Conservation (phyloP, 1,140 invertebrate genomes). For the Trichonephila inaurata region DNA sequence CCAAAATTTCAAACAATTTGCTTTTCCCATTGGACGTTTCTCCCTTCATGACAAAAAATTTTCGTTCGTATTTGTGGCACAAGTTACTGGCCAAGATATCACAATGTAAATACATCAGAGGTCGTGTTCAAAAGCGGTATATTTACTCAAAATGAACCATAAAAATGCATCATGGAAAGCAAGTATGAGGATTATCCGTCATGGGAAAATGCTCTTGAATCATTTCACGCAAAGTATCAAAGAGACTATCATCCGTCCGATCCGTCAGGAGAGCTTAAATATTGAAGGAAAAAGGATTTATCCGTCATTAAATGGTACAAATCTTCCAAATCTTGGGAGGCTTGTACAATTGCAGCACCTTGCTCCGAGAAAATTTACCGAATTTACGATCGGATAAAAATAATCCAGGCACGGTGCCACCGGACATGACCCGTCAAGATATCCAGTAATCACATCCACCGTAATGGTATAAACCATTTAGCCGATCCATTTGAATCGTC, state of each 20-base stretch:
- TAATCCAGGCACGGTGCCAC: constrained; percentile 33
- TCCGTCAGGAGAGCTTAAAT: background rate
- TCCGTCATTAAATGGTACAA: background rate
- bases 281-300: constrained; percentile 6
- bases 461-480: constrained; percentile 41
- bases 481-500: constrained; percentile 36
- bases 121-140: constrained; percentile 24
- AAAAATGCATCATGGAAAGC: background rate
- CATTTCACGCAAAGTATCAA: background rate
- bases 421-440: constrained; percentile 57
- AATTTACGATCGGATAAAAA: constrained; percentile 26
- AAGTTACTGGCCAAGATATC: constrained; percentile 41
- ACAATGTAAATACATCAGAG: background rate
- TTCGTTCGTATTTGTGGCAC: constrained; percentile 52
- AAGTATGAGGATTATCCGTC: background rate
- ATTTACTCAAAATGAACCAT: constrained; percentile 23
- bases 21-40: constrained; percentile 23
- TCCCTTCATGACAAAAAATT: constrained; percentile 54
- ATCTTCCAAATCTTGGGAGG: background rate
- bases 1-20: constrained; percentile 45
- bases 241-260: background rate
- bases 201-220: background rate
- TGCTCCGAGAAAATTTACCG: constrained; percentile 16
- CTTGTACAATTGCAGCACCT: background rate
- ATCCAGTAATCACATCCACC: background rate